These are phyloP conservation scores for Arrhopalites spinosus DNA, from an alignment of 2,888 invertebrate species.

Conservation along the genomic window DNA sequence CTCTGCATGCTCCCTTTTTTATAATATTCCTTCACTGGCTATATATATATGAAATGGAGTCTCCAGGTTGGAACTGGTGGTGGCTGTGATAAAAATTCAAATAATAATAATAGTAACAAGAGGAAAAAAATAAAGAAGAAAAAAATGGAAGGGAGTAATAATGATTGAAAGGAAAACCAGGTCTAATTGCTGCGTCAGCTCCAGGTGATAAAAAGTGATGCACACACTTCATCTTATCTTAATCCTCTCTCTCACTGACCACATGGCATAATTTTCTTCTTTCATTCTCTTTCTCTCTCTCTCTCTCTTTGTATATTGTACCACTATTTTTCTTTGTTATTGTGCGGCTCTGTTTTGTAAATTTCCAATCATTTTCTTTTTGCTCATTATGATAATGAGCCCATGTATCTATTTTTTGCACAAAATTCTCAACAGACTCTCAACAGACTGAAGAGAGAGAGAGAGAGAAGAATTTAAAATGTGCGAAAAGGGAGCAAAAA, in stretches of 20 bases:
- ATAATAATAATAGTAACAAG: too few species aligned
- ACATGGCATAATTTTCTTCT: constrained; percentile 39
- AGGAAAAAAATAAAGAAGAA: background rate
- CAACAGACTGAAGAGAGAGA: too few species aligned
- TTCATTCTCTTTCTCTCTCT: background rate
- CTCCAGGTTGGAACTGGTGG: background rate
- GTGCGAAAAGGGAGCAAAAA: background rate
- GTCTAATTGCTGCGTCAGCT: constrained; percentile 26
- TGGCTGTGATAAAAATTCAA: background rate
- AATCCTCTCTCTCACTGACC: constrained; percentile 34
- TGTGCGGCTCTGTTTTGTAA: background rate
- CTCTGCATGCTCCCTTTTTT: background rate
- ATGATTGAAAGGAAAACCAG: constrained; percentile 15
- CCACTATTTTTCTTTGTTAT: background rate
- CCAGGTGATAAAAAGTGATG: constrained; percentile 29
- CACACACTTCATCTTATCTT: constrained; percentile 28
- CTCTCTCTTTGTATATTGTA: too few species aligned
- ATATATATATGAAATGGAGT: background rate
- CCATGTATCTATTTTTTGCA: too few species aligned
- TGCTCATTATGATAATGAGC: background rate
- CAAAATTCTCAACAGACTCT: too few species aligned
- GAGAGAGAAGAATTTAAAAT: too few species aligned
- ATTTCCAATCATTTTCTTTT: background rate
- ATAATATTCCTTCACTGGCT: background rate
- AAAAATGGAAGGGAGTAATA: background rate